phyloP scores from a whole-genome alignment of 1,140 invertebrate genomes.

The Eriosoma lanigerum region DNA sequence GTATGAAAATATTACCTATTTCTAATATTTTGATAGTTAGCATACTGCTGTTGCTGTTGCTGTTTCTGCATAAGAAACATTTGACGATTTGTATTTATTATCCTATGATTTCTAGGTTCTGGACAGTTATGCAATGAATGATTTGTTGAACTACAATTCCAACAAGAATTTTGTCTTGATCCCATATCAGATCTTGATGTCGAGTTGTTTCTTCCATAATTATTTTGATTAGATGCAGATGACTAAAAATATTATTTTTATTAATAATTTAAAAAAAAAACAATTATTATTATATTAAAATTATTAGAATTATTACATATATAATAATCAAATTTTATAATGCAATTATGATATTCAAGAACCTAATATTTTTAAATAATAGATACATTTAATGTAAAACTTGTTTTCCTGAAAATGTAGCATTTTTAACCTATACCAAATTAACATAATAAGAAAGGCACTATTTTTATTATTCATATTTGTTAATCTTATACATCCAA shows the following conservation, averaged over 20 bases:
- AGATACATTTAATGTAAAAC: too few species aligned
- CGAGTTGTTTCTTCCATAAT: neutral
- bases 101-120: conserved; percentile 2
- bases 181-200: neutral
- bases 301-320: too few species aligned
- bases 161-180: conserved; percentile 21
- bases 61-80: neutral
- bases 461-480: too few species aligned
- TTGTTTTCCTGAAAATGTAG: too few species aligned
- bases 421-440: too few species aligned
- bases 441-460: too few species aligned
- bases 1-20: conserved; percentile 8
- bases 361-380: too few species aligned
- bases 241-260: neutral
- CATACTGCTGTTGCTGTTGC: neutral
- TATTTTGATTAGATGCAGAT: neutral
- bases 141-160: conserved; percentile 1
- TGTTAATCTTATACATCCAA: too few species aligned
- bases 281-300: too few species aligned
- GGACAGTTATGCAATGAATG: conserved; percentile 26
- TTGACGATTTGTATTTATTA: neutral
- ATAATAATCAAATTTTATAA: too few species aligned
- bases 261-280: neutral
- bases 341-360: too few species aligned
- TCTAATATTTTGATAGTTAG: neutral